Base-by-base conservation (phyloP, 2,888 invertebrate genomes). In the Zeuzera pyrina region DNA sequence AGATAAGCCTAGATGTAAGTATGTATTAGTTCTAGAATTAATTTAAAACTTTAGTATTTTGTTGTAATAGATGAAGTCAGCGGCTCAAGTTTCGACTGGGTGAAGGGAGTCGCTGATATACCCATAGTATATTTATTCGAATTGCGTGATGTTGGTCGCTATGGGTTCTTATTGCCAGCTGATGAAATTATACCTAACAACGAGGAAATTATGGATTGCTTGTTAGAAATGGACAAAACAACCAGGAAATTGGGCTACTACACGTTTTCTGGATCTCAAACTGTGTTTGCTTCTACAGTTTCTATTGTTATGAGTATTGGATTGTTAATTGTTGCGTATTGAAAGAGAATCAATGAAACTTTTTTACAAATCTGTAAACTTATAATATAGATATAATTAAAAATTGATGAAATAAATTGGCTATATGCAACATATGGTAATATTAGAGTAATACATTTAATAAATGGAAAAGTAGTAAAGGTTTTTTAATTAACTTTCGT, bases 121-220 rank as follows among this genome's bases (percentile, higher is more conserved):
- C 85, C 85, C 0, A 81, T 87, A 32, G 64, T 85, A 0, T 85
- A 78, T 45, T 81, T 86, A 0, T 79, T 86, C 23, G 88, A 89
- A 48, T 65, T 88, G 1, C 54, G 87, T n/a, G 88, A 88, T 45
- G 58, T 61, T 0, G 86, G 86, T 0, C 41, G 49, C 3, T 73
- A 67, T 38, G 88, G 88, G 0, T 88, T 88, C 57, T 45, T 86
- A 2, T 59, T 88, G 2, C 87, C 87, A 0, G 38, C 77, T 1
- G 60, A 62, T 0, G 66, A 83, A 36, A 87, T 88, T 28, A 57
- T 78, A 15, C 76, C 76, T 1, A 77, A 78, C 15, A 66, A 64
- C 29, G 62, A 69, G 33, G 84, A 85, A 48, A 66, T 81, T 11
- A 63, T 78, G 52, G 76, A 66, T n/a, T 63, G 67, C 12, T 45